Base-by-base conservation (phyloP, 2,797 vertebrate genomes). In the Sphenodon punctatus region DNA sequence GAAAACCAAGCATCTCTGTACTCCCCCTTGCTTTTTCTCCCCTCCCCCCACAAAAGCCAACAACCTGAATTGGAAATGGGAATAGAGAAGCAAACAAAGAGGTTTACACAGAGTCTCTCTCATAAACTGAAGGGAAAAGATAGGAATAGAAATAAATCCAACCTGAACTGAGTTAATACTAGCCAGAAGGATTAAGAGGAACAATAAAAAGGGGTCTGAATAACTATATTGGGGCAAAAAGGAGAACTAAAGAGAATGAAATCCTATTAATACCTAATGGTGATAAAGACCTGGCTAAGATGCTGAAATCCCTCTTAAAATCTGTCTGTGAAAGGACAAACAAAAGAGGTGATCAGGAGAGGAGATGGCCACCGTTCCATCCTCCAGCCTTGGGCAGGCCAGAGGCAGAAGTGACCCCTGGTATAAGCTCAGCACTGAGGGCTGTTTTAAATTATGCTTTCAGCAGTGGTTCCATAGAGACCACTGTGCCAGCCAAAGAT, bases 301-400 rank as follows among this genome's bases (percentile, higher is more conserved):
- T 78, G 83, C 67, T 67, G 46, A 51, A 3, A 49, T 56, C 3
- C 58, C 85, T 86, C 55, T 60, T 64, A 41, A 30, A 73, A 48
- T 63, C n/a, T n/a, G 73, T 49, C 75, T 77, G 55, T 72, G 55
- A 61, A 71, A 71, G 10, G 67, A 13, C 53, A 80, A 78, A 84
- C 51, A 68, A 36, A 75, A 66, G 30, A 36, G 6, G 8, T 58
- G 9, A 46, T 71, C 51, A 73, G 11, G 23, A 67, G 51, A 84
- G 82, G 22, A 64, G 59, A 34, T 67, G 51, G 53, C 27, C 53
- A 27, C 2, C 34, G 25, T 23, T 23, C 71, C 75, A n/a, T 16
- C 41, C 43, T 82, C 49, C 60, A 67, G 2, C 3, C 3, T 15
- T 1, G 17, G 10, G n/a, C 66, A 74, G n/a, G 5, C 55, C 85